Conservation (phyloP, 2,797 vertebrate species). For the Dromococcyx pavoninus region DNA sequence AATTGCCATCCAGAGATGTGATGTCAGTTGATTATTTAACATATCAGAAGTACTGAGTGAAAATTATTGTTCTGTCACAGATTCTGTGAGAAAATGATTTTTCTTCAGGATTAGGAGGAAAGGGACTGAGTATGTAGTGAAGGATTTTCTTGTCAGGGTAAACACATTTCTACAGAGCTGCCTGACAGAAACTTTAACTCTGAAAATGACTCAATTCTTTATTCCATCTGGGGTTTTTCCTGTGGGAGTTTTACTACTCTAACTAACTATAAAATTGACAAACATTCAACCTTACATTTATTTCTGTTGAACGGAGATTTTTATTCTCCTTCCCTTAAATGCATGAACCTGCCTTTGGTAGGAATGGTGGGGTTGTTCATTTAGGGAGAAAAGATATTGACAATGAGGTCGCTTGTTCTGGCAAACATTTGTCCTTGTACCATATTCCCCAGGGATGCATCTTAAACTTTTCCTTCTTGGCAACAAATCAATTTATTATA, state of each 20-base stretch:
- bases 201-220: background rate
- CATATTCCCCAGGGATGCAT: background rate
- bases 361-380: background rate
- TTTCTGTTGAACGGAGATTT: background rate
- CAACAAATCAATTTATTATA: background rate
- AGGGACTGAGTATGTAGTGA: background rate
- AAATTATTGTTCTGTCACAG: conserved; percentile 38
- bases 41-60: conserved; percentile 12
- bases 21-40: conserved; percentile 16
- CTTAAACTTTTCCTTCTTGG: background rate
- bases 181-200: background rate
- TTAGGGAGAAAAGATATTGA: background rate
- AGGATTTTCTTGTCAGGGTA: background rate
- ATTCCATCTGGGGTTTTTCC: background rate
- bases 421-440: background rate
- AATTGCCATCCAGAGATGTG: background rate
- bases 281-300: background rate
- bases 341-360: background rate
- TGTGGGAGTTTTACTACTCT: background rate
- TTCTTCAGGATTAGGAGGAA: background rate
- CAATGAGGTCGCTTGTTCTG: background rate
- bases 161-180: background rate
- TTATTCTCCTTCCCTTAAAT: background rate
- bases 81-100: conserved; percentile 1
- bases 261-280: background rate